These are phyloP conservation scores for Drosophila koepferae DNA, from an alignment of 2,888 invertebrate genomes.

Conservation along the genomic window DNA sequence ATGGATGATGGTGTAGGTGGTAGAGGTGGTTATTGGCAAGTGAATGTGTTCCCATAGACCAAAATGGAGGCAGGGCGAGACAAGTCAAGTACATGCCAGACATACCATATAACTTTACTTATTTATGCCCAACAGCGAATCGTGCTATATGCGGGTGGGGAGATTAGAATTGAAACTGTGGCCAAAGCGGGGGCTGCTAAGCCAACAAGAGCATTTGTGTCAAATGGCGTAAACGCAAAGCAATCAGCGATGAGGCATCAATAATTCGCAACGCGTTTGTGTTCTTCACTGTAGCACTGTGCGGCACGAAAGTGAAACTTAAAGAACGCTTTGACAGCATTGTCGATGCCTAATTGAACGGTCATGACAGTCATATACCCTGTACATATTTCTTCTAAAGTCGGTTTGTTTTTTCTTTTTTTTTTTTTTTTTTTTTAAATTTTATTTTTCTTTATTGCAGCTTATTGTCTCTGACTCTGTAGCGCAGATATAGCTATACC, in stretches of 20 bases:
- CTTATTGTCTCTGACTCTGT: no score
- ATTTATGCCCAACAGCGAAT: slow-evolving; percentile 56
- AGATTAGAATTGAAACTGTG: slow-evolving; percentile 12
- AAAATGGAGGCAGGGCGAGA: not conserved
- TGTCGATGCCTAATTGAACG: not conserved
- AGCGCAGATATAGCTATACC: no score
- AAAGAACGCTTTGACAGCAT: slow-evolving; percentile 7
- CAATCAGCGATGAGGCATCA: slow-evolving; percentile 77
- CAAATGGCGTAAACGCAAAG: slow-evolving; percentile 77
- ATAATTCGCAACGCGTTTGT: slow-evolving; percentile 73
- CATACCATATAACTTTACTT: slow-evolving; percentile 77
- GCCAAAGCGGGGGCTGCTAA: slow-evolving; percentile 16
- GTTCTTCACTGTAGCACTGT: slow-evolving; percentile 10
- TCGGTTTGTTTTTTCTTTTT: no score
- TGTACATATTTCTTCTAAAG: not conserved
- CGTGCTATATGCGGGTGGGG: slow-evolving; percentile 28
- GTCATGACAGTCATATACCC: not conserved
- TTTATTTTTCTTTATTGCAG: no score
- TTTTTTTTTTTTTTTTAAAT: no score
- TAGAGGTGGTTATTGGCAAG: slow-evolving; percentile 12
- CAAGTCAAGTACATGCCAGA: slow-evolving; percentile 64
- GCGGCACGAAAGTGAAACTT: no score
- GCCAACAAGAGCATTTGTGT: slow-evolving; percentile 57
- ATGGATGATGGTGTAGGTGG: not conserved
- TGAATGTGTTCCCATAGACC: slow-evolving; percentile 12